Conservation (phyloP, 2,797 vertebrate species). For the Megalops cyprinoides region DNA sequence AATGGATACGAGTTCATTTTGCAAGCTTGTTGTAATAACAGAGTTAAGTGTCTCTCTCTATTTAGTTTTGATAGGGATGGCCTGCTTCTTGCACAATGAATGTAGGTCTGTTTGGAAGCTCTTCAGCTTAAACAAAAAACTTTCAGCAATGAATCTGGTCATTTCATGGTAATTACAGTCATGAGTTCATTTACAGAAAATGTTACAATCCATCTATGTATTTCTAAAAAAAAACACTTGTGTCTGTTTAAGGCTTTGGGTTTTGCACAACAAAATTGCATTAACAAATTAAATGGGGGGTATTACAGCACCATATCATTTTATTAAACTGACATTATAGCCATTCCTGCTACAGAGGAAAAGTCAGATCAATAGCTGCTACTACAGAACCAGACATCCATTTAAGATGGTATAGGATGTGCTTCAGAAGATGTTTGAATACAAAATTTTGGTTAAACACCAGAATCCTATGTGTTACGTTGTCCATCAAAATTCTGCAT, state of each 20-base stretch:
- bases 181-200: neutral
- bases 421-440: no score
- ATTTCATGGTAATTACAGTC: neutral
- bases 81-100: neutral
- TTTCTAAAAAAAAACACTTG: neutral
- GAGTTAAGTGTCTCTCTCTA: neutral
- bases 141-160: neutral
- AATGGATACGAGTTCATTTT: neutral
- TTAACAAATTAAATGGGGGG: neutral
- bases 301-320: neutral
- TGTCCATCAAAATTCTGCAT: no score
- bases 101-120: neutral
- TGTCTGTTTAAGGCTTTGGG: neutral
- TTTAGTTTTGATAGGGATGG: neutral
- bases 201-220: neutral
- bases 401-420: neutral
- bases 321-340: neutral
- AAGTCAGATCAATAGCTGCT: neutral
- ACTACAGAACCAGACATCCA: neutral
- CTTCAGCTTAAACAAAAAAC: neutral
- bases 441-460: no score
- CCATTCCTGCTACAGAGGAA: neutral
- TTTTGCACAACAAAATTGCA: neutral
- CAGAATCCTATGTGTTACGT: no score
- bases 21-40: neutral